Evolutionary conservation across 2,888 invertebrate species (phyloP), one percentile per base, ranked within the genome.

Genomic region (Notocelia uddmanniana): DNA sequence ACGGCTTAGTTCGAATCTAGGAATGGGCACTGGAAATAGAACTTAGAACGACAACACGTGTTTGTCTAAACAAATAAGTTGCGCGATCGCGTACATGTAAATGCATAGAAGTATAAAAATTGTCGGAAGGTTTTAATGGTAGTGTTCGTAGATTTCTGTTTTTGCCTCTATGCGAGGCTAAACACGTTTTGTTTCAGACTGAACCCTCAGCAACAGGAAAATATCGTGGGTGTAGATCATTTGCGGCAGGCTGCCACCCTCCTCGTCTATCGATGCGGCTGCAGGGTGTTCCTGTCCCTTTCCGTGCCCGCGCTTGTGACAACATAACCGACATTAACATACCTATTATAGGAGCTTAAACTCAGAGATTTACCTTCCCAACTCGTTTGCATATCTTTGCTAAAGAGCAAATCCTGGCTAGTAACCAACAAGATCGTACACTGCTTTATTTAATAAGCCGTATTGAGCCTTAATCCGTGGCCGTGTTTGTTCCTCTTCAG

Each of bases 261-360:
- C 48, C 67, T 60, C 67, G 26, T 72, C 70, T 75, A 76, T 79
- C 74, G 78, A 80, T 77, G 79, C 77, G 75, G 60, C 54, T 54
- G 67, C 76, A 74, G 73, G 70, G 68, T 78, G 74, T 76, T 74
- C 74, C 77, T 75, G 75, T 81, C 79, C 76, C 76, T 81, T 77
- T 79, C 74, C 71, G 60, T 70, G 73, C 70, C 66, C 75, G 75
- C 77, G 69, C 73, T 79, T 77, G 74, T 54, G 68, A 75, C 73
- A 74, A 73, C 73, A 67, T 72, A 55, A 57, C 69, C 62, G 63
- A 69, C 62, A 69, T 69, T 69, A 69, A 60, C 50, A 37, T 72
- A 72, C 55, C 77, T 76, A 76, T 80, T 77, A 77, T 76, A 78
- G 75, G 54, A 68, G 72, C 60, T 74, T 74, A 74, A 68, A 76